Evolutionary conservation across 2,888 invertebrate genomes (phyloP).

Genomic region (Cantharis lateralis): DNA sequence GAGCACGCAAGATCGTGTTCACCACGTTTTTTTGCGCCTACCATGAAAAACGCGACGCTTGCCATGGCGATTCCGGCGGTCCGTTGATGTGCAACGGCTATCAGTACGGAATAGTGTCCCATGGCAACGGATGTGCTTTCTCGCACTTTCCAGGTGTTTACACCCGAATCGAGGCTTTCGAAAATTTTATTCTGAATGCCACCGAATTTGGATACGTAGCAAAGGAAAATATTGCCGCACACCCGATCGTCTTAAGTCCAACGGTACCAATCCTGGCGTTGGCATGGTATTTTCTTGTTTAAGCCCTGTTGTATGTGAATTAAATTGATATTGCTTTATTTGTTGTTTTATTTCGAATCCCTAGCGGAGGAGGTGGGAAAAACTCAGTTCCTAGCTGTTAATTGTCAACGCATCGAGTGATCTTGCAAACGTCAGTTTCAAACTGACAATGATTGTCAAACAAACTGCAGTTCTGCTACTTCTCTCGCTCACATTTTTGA

Average conservation of each 20-base stretch:
- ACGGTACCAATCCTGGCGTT: not conserved
- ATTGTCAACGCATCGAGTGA: too few species aligned
- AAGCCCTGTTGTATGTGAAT: not conserved
- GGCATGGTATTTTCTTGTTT: not conserved
- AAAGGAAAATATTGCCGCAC: accelerated
- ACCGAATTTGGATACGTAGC: not conserved
- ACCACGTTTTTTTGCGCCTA: not conserved
- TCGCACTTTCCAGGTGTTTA: not conserved
- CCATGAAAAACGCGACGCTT: not conserved
- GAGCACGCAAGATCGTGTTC: accelerated
- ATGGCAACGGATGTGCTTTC: not conserved
- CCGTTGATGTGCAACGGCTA: conserved; percentile 9
- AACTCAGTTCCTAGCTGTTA: too few species aligned
- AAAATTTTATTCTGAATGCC: conserved; percentile 6
- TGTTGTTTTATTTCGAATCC: too few species aligned
- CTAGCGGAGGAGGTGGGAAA: too few species aligned
- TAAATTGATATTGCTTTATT: too few species aligned
- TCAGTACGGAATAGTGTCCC: conserved; percentile 13
- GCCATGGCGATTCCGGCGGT: conserved; percentile 13
- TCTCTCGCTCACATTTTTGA: not conserved
- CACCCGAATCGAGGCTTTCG: not conserved
- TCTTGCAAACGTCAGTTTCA: too few species aligned
- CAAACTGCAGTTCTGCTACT: not conserved
- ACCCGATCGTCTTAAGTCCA: not conserved
- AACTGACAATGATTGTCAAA: not conserved